A percentile compares a stretch with the other conserved stretches of the same genome.
These are phyloP conservation scores for Ceyx erithaca DNA, from an alignment of 2,797 vertebrate genomes.

Conservation along the genomic window DNA sequence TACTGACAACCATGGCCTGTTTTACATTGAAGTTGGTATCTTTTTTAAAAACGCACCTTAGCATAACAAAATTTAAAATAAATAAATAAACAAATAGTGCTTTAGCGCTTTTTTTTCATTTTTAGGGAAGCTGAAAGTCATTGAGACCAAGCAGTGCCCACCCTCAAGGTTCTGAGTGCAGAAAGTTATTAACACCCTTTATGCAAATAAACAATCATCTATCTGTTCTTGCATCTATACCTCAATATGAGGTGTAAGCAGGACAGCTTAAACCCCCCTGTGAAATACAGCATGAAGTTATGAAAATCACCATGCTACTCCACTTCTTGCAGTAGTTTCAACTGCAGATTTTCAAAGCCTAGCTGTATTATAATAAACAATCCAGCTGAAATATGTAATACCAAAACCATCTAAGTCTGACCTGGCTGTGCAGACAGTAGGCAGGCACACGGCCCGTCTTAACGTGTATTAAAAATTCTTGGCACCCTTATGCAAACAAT, in stretches of 20 bases:
- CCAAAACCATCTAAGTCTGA: background rate
- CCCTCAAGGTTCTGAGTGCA: background rate
- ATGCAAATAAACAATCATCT: background rate
- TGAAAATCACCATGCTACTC: background rate
- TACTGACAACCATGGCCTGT: background rate
- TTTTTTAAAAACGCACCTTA: background rate
- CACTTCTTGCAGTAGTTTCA: background rate
- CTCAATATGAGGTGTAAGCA: background rate
- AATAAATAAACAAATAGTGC: background rate
- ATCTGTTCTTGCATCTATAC: background rate
- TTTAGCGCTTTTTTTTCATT: background rate
- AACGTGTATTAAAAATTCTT: constrained; percentile 41
- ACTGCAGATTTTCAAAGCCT: background rate
- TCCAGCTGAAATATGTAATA: background rate
- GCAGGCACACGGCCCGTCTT: background rate
- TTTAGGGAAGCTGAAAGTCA: background rate
- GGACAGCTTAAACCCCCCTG: background rate
- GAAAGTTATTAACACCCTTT: background rate
- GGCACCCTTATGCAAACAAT: background rate
- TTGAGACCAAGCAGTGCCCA: background rate
- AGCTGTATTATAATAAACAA: background rate
- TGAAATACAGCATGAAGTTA: background rate
- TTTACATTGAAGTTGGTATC: background rate
- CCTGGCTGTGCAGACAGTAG: constrained; percentile 2
- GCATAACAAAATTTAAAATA: background rate